phyloP scores from a whole-genome alignment of 37 sponge, comb jelly and placozoan species.

The Beroe forskalii region DNA sequence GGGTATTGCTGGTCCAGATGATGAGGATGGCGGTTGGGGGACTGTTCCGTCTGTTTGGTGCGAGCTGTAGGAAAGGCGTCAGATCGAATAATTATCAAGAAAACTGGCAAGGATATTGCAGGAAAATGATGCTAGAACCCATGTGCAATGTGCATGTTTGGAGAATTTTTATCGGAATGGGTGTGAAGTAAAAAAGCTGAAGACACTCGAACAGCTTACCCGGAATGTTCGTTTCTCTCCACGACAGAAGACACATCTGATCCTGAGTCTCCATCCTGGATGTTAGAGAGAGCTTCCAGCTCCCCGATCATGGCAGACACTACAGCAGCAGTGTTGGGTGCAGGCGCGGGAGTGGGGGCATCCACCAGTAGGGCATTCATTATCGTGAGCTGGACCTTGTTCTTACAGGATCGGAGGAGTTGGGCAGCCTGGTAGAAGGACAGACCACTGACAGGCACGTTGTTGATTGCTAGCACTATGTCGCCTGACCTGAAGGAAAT shows the following conservation, averaged over 20 bases:
- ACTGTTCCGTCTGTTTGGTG: too few relatives aligned
- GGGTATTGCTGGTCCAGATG: too few relatives aligned
- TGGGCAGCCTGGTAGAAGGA: slow-evolving; percentile 64
- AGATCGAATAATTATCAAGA: too few relatives aligned
- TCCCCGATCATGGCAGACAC: not conserved
- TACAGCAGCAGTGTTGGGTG: not conserved
- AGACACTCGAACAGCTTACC: too few relatives aligned
- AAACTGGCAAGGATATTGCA: too few relatives aligned
- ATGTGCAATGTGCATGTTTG: too few relatives aligned
- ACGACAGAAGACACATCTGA: not conserved
- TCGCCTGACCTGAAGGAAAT: slow-evolving; percentile 54
- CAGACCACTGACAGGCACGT: slow-evolving; percentile 56
- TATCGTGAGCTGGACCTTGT: slow-evolving; percentile 42
- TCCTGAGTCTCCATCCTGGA: slow-evolving; percentile 3
- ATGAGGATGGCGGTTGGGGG: too few relatives aligned
- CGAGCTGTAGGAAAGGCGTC: too few relatives aligned
- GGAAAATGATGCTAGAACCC: too few relatives aligned
- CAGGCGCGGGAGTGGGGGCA: not conserved
- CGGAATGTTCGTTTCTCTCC: too few relatives aligned
- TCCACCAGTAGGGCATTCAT: slow-evolving; percentile 14
- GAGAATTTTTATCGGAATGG: too few relatives aligned
- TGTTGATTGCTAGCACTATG: slow-evolving; percentile 47
- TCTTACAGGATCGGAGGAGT: slow-evolving; percentile 36
- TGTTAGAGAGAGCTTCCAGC: slow-evolving; percentile 29
- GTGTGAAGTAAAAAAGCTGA: too few relatives aligned